These are phyloP conservation scores for Tragulus kanchil DNA, from an alignment of 2,113 vertebrate species.

Conservation along the genomic window DNA sequence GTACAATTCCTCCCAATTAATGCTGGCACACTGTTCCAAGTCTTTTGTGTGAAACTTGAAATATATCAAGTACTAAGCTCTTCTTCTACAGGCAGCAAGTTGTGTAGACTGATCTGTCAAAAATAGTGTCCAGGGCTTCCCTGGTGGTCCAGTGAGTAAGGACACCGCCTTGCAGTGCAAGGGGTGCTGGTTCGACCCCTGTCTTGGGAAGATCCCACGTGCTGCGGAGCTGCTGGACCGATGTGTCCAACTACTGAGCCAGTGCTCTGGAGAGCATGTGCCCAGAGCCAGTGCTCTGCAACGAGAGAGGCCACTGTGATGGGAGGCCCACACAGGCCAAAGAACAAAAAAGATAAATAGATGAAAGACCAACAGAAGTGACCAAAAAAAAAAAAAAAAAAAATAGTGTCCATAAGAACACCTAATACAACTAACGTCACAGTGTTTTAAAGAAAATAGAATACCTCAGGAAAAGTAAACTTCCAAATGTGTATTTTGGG, in stretches of 20 bases:
- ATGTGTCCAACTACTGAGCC: too few species aligned
- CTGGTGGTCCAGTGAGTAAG: too few species aligned
- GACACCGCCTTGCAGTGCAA: too few species aligned
- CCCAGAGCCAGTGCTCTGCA: too few species aligned
- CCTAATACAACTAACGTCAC: background rate
- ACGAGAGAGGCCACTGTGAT: too few species aligned
- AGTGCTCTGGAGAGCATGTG: too few species aligned
- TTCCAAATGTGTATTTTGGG: background rate
- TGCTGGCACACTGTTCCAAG: background rate
- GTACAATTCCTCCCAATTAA: background rate
- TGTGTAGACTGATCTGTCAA: background rate
- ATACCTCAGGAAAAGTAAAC: background rate
- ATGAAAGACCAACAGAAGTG: too few species aligned
- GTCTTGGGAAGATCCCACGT: too few species aligned
- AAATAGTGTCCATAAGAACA: background rate
- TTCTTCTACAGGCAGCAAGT: background rate
- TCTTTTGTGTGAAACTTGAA: background rate
- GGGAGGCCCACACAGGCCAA: too few species aligned
- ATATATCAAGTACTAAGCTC: background rate
- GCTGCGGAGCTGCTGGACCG: too few species aligned
- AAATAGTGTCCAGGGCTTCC: background rate
- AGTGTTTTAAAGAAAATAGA: background rate
- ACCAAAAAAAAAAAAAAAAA: background rate
- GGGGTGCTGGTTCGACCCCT: too few species aligned
- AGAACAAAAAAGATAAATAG: too few species aligned